These are phyloP conservation scores for Pseudopleuronectes americanus DNA, from an alignment of 2,797 vertebrate species.

Conservation along the genomic window DNA sequence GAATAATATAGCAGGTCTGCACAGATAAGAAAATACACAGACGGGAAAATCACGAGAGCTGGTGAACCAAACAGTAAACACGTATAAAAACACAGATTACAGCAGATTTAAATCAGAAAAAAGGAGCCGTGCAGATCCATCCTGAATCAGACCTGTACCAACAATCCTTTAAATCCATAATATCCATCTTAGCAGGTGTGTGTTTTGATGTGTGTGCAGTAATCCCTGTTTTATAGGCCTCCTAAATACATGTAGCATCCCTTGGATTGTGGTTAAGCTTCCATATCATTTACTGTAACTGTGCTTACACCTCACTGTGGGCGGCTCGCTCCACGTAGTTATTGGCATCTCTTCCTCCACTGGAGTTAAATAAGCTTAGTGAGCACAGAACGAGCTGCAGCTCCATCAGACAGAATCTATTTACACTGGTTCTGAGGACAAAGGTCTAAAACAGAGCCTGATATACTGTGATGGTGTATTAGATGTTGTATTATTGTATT, in stretches of 20 bases:
- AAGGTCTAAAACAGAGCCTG: no score
- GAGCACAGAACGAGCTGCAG: slow-evolving; percentile 4
- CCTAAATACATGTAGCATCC: slow-evolving; percentile 46
- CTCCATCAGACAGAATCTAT: background rate
- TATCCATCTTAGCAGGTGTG: slow-evolving; percentile 41
- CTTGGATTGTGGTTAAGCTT: slow-evolving; percentile 36
- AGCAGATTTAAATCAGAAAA: background rate
- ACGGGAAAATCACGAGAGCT: no score
- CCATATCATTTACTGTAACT: slow-evolving; percentile 49
- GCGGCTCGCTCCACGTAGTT: slow-evolving; percentile 2
- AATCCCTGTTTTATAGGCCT: slow-evolving; percentile 46
- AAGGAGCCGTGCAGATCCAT: background rate
- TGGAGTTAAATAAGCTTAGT: slow-evolving; percentile 19
- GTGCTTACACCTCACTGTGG: slow-evolving; percentile 20
- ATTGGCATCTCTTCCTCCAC: slow-evolving; percentile 14
- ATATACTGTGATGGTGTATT: no score
- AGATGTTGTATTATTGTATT: no score
- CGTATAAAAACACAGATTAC: background rate
- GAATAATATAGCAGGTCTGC: no score
- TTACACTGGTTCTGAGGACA: background rate
- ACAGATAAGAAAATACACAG: no score
- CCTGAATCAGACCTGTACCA: slow-evolving; percentile 2
- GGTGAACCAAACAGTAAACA: no score
- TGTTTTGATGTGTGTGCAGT: slow-evolving; percentile 29
- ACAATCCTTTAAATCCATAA: slow-evolving; percentile 36